Base-by-base conservation (phyloP, 2,888 invertebrate genomes). In the Drosophila fungiperda region DNA sequence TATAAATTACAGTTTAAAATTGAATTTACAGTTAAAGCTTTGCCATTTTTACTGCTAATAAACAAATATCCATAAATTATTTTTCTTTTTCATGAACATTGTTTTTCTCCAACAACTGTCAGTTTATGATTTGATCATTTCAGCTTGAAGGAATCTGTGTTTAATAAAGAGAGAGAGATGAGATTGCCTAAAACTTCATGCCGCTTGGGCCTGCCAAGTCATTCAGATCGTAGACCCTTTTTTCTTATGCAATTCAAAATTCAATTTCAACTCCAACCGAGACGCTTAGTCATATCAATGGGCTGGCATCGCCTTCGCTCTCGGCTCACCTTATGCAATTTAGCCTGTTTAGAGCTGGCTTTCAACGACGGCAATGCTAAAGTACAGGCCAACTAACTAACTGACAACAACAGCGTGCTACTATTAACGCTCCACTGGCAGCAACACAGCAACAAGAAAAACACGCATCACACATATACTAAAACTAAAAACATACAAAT, bases 391-490 rank as follows among this genome's bases (percentile, higher is more conserved):
- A 72, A 66, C 69, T 81, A 79, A 67, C 67, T 69, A 88, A 85
- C 72, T 55, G 26, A 12, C 55, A 38, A n/a, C 85, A 71, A 76
- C 82, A 89, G 61, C 72, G 84, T 86, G 83, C 83, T 80, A 69
- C 85, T 89, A 89, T 85, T 85, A 85, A 85, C 85, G 85, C 85
- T 85, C 90, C 89, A 85, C 85, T 89, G 85, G 82, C 82, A 85
- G 84, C 82, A 70, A 57, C 78, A 72, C 82, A 83, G 87, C 84
- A 83, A 68, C 68, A 52, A 50, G n/a, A 17, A n/a, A 29, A 23
- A 54, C 53, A 54, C 20, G 23, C 53, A 33, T 53, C 36, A 38
- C 26, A 12, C 23, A 20, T 38, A 53, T 54, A n/a, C 26, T 59
- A 64, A 68, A 68, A 48, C 76, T 64, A 73, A 80, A 80, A 67